A percentile compares a stretch with the other conserved stretches of the same genome.
Evolutionary conservation across 2,888 invertebrate genomes (phyloP).

Genomic region (Globia sparganii): DNA sequence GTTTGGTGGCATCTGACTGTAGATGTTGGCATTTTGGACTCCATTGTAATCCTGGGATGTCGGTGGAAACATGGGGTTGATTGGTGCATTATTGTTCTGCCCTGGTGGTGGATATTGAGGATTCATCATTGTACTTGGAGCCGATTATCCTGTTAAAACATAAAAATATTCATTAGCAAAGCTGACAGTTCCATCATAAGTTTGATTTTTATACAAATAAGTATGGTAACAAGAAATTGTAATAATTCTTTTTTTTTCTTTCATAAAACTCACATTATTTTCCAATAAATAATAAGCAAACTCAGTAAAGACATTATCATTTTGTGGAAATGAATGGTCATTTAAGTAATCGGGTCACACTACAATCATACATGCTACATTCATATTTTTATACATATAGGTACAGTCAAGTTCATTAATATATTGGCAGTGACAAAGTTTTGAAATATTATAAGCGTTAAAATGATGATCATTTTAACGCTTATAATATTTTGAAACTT

Average conservation of each 20-base stretch:
- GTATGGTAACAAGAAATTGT: neutral
- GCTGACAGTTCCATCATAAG: neutral
- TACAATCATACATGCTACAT: neutral
- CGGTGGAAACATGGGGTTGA: conserved; percentile 83
- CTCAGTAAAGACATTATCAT: neutral
- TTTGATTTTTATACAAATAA: neutral
- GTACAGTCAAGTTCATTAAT: too few species aligned
- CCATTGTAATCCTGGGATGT: conserved; percentile 85
- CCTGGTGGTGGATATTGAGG: conserved; percentile 88
- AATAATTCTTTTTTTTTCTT: neutral
- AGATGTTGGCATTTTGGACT: conserved; percentile 83
- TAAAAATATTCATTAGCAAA: neutral
- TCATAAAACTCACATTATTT: neutral
- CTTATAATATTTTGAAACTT: too few species aligned
- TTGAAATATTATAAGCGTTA: too few species aligned
- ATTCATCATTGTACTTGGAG: conserved; percentile 85
- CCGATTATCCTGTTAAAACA: conserved; percentile 72
- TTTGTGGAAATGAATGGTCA: neutral
- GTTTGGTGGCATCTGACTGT: conserved; percentile 77
- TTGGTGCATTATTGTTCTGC: conserved; percentile 86
- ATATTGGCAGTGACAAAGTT: too few species aligned
- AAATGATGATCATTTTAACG: too few species aligned
- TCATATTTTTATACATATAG: neutral
- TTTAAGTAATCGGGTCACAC: neutral
- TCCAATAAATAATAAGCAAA: neutral